These are phyloP conservation scores for Melinaea marsaeus DNA, from an alignment of 2,888 invertebrate species.

Conservation along the genomic window DNA sequence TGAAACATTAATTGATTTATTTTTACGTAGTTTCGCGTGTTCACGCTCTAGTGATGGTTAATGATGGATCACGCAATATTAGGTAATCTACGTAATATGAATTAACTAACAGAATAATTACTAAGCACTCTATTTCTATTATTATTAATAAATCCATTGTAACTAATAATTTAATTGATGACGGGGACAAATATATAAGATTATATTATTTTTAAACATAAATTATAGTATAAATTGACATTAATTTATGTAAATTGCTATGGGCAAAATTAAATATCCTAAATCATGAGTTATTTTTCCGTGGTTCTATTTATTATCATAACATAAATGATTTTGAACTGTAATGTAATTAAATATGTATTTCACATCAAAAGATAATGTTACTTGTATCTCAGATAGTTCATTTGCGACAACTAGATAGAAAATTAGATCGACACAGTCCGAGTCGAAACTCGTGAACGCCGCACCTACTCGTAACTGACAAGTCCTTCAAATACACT, in stretches of 20 bases:
- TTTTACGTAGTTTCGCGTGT: not conserved
- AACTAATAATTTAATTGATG: constrained; percentile 16
- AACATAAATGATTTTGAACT: too few species aligned
- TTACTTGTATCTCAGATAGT: constrained; percentile 32
- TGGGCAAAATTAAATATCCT: constrained; percentile 18
- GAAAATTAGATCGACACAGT: constrained; percentile 42
- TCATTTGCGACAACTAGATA: constrained; percentile 40
- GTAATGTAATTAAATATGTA: too few species aligned
- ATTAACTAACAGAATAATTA: not conserved
- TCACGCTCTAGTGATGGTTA: not conserved
- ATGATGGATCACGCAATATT: not conserved
- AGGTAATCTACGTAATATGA: not conserved
- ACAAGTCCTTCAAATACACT: constrained; percentile 62
- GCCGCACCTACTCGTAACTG: constrained; percentile 58
- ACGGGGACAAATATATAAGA: constrained; percentile 31
- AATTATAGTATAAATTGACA: constrained; percentile 61
- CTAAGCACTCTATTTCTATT: not conserved
- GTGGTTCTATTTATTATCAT: constrained; percentile 55
- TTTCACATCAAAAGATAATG: constrained; percentile 26
- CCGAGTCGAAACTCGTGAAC: constrained; percentile 53
- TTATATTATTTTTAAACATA: constrained; percentile 54
- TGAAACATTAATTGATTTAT: not conserved
- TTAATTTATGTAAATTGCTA: constrained; percentile 63
- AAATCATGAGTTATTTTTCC: constrained; percentile 42
- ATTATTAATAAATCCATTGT: not conserved